A percentile compares a stretch with the other conserved stretches of the same genome.
phyloP scores from a whole-genome alignment of 2,888 invertebrate species.

The Diarsia rubi region DNA sequence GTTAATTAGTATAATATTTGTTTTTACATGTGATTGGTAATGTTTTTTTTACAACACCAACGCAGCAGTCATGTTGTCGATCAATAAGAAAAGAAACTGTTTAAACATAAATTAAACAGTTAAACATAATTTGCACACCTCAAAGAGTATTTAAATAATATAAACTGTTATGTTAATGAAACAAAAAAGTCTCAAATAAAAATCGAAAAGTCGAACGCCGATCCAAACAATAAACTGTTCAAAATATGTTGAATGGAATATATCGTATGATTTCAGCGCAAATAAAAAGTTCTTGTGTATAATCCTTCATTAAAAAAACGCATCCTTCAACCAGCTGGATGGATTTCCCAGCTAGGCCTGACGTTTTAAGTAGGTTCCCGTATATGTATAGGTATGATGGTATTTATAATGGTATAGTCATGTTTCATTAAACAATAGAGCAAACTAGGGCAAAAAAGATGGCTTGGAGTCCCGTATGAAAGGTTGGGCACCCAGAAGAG shows the following conservation, averaged over 20 bases:
- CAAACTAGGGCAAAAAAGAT: background rate
- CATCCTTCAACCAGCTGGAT: conserved; percentile 9
- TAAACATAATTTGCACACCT: background rate
- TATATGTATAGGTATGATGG: background rate
- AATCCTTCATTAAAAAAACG: conserved; percentile 17
- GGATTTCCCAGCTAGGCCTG: background rate
- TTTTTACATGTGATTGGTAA: conserved; percentile 6
- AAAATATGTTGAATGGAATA: conserved; percentile 3
- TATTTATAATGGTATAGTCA: background rate
- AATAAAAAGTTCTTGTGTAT: conserved; percentile 1
- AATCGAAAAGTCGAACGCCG: background rate
- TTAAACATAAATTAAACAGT: background rate
- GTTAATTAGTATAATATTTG: background rate
- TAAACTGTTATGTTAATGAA: background rate
- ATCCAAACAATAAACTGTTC: background rate
- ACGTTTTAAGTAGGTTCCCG: conserved; percentile 12
- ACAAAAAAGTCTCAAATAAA: background rate
- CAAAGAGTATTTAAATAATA: background rate
- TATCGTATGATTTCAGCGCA: background rate
- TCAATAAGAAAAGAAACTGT: background rate
- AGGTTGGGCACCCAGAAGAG: background rate
- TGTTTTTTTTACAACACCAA: conserved; percentile 13
- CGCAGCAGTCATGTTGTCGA: background rate
- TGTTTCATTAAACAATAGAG: background rate
- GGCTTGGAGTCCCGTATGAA: background rate